Base-by-base conservation (phyloP, 2,113 vertebrate genomes). In the Galbula dea region DNA sequence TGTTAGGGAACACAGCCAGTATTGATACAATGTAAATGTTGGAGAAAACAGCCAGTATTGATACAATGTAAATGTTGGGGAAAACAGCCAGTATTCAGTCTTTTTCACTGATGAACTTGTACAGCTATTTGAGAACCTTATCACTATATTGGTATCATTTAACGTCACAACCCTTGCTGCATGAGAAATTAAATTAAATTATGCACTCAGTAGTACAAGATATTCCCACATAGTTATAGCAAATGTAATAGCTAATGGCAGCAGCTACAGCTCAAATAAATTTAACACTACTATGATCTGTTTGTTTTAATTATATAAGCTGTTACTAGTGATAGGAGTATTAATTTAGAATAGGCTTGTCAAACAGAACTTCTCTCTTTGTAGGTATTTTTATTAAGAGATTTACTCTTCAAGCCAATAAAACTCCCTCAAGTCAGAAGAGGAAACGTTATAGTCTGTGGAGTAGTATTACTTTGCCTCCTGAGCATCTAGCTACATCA, bases 231-330 rank as follows among this genome's bases (percentile, higher is more conserved):
- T 3, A 79, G 12, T 17, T 75, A 14, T 12, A 84, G 12, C 30
- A 91, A 92, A 92, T n/a, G 6, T 65, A 89, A 75, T 82, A 63
- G 27, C 23, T 84, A 86, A 61, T 52, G 58, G 49, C 74, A 86
- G 73, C 59, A 82, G 27, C 57, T 83, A 63, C 27, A 94, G 21
- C 9, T 65, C 15, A 68, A 89, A 63, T 9, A 1, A 72, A 59
- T 75, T 76, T 88, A 58, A 41, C 22, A 89, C 12, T 20, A 22
- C 52, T 68, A 15, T 14, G 66, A 61, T 84, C 52, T 68, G 34
- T 77, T 83, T 73, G 21, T 66, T 96, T 81, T 76, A 92, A 72
- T 95, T 89, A 75, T 52, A 68, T 84, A 91, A 75, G 26, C 32
- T 92, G 66, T 75, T 90, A 32, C 10, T 32, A 72, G 30, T 45